Conservation (phyloP, 2,888 invertebrate species). For the Mimachlamys varia region DNA sequence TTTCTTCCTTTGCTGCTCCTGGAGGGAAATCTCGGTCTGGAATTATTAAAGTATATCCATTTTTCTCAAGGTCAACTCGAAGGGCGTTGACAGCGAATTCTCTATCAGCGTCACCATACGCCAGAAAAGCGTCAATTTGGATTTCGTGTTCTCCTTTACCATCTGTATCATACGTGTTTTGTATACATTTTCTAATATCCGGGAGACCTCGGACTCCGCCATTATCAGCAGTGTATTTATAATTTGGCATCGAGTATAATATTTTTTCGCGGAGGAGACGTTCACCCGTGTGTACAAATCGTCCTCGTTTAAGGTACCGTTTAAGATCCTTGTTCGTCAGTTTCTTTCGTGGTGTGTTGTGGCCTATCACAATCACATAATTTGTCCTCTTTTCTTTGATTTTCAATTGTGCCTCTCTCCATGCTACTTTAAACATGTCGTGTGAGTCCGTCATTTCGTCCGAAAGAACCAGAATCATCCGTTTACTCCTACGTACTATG, state of each 20-base stretch:
- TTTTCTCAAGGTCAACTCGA: slow-evolving; percentile 53
- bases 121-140: slow-evolving; percentile 56
- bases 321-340: slow-evolving; percentile 60
- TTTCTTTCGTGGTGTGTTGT: slow-evolving; percentile 48
- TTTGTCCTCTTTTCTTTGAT: slow-evolving; percentile 59
- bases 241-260: slow-evolving; percentile 60
- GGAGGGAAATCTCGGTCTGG: slow-evolving; percentile 65
- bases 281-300: slow-evolving; percentile 56
- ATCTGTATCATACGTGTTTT: slow-evolving; percentile 44
- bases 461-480: slow-evolving; percentile 62
- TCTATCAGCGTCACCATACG: slow-evolving; percentile 60
- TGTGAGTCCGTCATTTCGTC: slow-evolving; percentile 51
- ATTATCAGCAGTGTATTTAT: not conserved
- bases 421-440: slow-evolving; percentile 57
- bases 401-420: slow-evolving; percentile 63
- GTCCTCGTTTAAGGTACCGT: slow-evolving; percentile 57
- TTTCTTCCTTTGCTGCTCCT: slow-evolving; percentile 64
- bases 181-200: slow-evolving; percentile 41
- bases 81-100: slow-evolving; percentile 55
- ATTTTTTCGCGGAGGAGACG: slow-evolving; percentile 58
- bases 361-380: slow-evolving; percentile 59
- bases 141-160: not conserved
- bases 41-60: slow-evolving; percentile 55
- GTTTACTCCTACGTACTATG: slow-evolving; percentile 59
- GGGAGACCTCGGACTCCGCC: slow-evolving; percentile 23